Base-by-base conservation (phyloP, 2,113 vertebrate genomes). In the Macquaria ambigua region DNA sequence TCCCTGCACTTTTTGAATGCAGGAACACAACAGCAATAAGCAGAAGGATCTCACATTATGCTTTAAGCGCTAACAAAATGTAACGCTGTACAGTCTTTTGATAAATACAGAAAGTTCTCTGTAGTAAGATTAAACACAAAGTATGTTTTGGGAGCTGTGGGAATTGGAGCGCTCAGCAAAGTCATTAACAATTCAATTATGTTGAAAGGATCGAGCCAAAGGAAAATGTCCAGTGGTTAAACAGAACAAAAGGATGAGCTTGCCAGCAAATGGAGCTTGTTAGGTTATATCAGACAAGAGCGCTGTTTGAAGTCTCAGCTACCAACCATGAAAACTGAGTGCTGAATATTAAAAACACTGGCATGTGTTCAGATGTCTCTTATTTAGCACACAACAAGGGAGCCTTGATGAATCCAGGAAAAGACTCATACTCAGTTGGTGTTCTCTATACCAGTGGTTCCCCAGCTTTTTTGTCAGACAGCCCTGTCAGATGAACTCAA, bases 161-260 rank as follows among this genome's bases (percentile, higher is more conserved):
- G 67, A 84, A 89, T 43, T 62, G 79, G 63, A 73, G 55, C 46
- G 48, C 72, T 77, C 48, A 62, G 72, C 39, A 62, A 84, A 89
- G 34, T 82, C 84, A 77, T 84, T 69, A 89, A 82, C 48, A 83
- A 64, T 86, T 88, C 67, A 84, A 82, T 84, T 79, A 56, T 48
- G 58, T 58, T 66, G 67, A 86, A 76, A 56, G 41, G 62, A 84
- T 61, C 0, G 5, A 79, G 64, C 59, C 69, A 63, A 43, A 52
- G 34, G 55, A 83, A 83, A 52, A 52, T 64, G 64, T 88, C 83
- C 83, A 73, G 78, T 73, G 59, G 75, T 87, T 80, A 48, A 86
- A 81, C 10, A 43, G 74, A 81, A 89, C 56, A 83, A 81, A 81
- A 77, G 75, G 74, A 68, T 79, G 52, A 80, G 55, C 41, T 41